phyloP scores from a whole-genome alignment of 2,888 invertebrate species.

The Pollenia labialis region DNA sequence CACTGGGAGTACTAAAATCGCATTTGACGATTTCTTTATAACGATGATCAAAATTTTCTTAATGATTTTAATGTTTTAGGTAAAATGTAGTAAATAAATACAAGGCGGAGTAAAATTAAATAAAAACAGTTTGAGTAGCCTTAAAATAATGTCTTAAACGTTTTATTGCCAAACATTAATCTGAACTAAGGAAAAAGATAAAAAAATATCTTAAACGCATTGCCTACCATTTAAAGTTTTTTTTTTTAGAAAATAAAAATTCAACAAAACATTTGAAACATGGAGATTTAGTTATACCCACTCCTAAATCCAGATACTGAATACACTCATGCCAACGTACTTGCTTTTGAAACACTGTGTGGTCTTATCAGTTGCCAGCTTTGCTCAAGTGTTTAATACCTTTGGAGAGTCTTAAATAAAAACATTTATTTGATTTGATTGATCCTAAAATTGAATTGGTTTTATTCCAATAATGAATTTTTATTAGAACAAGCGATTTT shows the following conservation, averaged over 20 bases:
- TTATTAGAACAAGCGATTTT: neutral
- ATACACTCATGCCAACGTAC: slow-evolving; percentile 24
- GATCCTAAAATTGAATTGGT: neutral
- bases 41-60: slow-evolving; percentile 19
- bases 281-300: no score
- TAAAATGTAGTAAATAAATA: slow-evolving; percentile 16
- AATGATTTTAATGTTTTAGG: slow-evolving; percentile 34
- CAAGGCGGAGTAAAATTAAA: slow-evolving; percentile 6
- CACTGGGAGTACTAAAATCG: neutral
- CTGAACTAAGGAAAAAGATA: neutral
- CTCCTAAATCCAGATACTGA: neutral
- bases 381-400: slow-evolving; percentile 21
- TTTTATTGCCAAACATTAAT: slow-evolving; percentile 60
- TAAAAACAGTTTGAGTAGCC: slow-evolving; percentile 72
- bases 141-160: slow-evolving; percentile 50
- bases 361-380: slow-evolving; percentile 49
- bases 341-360: slow-evolving; percentile 52
- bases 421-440: slow-evolving; percentile 1
- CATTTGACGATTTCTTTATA: slow-evolving; percentile 38
- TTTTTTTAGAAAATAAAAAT: neutral
- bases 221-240: neutral
- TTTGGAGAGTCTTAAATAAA: slow-evolving; percentile 6
- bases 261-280: neutral
- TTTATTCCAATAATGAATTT: neutral
- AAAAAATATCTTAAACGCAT: slow-evolving; percentile 30